Conservation (phyloP, 2,888 invertebrate genomes). For the Andrena marginata region DNA sequence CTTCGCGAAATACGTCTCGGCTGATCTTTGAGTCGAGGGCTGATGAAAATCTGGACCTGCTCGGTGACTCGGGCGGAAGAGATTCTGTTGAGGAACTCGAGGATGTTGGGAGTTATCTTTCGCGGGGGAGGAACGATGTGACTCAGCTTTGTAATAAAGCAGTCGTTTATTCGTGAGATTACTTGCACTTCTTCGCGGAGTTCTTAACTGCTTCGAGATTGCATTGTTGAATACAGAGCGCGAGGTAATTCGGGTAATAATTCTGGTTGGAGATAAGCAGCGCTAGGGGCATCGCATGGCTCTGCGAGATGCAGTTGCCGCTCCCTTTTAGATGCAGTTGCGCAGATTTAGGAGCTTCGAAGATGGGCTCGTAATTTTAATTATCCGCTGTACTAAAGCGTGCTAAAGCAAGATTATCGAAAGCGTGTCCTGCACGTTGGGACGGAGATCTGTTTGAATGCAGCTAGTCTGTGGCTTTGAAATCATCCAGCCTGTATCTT, state of each 20-base stretch:
- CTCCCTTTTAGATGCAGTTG: too few species aligned
- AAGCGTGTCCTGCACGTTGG: not conserved
- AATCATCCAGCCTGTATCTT: conserved; percentile 1
- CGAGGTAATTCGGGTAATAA: not conserved
- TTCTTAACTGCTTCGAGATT: not conserved
- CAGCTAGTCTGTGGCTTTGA: not conserved
- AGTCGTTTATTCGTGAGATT: not conserved
- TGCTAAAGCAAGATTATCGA: too few species aligned
- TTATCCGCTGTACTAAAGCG: too few species aligned
- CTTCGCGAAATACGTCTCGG: conserved; percentile 13
- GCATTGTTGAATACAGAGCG: not conserved
- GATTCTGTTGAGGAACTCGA: not conserved
- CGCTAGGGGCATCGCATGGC: too few species aligned
- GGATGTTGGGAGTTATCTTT: not conserved
- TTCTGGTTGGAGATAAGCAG: too few species aligned
- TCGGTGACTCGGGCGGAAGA: not conserved
- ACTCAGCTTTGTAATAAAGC: conserved; percentile 3
- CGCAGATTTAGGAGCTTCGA: too few species aligned
- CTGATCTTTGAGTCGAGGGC: not conserved
- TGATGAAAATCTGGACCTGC: conserved; percentile 13
- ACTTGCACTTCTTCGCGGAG: not conserved
- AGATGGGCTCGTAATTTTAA: too few species aligned
- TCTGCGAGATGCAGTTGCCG: too few species aligned
- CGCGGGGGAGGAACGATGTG: not conserved
- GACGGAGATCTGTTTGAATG: not conserved